These are phyloP conservation scores for Aethes cnicana DNA, from an alignment of 2,888 invertebrate species.

Conservation along the genomic window DNA sequence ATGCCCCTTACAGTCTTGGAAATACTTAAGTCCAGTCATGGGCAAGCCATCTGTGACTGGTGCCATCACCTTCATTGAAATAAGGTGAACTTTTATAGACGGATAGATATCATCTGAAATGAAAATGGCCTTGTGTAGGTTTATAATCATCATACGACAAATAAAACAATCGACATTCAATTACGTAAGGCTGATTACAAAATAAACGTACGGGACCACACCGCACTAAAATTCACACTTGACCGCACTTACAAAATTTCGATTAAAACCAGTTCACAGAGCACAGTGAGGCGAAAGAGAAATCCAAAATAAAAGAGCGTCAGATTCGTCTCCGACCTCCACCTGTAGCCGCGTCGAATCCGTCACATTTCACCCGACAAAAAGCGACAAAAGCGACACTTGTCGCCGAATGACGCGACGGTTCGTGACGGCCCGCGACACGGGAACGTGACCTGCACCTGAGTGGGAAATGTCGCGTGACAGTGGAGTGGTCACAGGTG, in stretches of 20 bases:
- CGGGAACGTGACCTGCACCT: constrained; percentile 27
- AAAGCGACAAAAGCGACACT: constrained; percentile 41
- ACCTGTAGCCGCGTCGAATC: constrained; percentile 70
- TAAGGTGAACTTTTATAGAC: too few relatives aligned
- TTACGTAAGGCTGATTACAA: not conserved
- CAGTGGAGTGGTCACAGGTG: constrained; percentile 23
- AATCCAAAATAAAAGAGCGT: constrained; percentile 28
- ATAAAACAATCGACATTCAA: too few relatives aligned
- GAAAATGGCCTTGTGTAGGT: too few relatives aligned
- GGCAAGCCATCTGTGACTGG: too few relatives aligned
- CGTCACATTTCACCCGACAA: constrained; percentile 46
- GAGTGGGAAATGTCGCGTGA: constrained; percentile 19
- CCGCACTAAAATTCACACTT: constrained; percentile 14
- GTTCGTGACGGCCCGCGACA: constrained; percentile 33
- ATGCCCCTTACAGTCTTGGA: too few relatives aligned
- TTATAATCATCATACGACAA: too few relatives aligned
- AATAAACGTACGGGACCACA: constrained; percentile 7
- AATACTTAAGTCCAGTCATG: too few relatives aligned
- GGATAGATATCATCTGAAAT: too few relatives aligned
- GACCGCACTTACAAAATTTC: constrained; percentile 53
- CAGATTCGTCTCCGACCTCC: constrained; percentile 49
- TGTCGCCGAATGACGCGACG: constrained; percentile 31
- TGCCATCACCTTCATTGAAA: too few relatives aligned
- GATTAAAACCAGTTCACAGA: constrained; percentile 74
- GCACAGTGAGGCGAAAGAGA: constrained; percentile 47